Percentiles rank a stretch among this genome's conserved stretches.
These are phyloP conservation scores for Syritta pipiens DNA, from an alignment of 2,888 invertebrate genomes.

Conservation along the genomic window DNA sequence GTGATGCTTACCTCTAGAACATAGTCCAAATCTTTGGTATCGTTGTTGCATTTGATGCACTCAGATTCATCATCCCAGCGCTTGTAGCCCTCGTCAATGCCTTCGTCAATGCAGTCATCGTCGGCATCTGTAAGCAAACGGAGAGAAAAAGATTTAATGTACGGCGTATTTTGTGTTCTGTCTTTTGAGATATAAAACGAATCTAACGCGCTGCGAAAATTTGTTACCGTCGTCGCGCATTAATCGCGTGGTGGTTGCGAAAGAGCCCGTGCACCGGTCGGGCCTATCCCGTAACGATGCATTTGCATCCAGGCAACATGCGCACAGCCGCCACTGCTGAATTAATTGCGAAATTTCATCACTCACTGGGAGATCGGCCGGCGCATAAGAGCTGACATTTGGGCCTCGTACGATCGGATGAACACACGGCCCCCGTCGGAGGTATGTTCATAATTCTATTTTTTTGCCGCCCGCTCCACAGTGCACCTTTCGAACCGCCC, in stretches of 20 bases:
- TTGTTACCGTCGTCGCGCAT: conserved; percentile 64
- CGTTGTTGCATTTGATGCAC: conserved; percentile 76
- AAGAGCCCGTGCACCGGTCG: conserved; percentile 22
- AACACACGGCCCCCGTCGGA: conserved; percentile 16
- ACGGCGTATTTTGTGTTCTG: no score
- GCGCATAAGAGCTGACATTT: conserved; percentile 64
- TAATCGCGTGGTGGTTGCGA: conserved; percentile 51
- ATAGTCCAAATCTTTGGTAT: conserved; percentile 80
- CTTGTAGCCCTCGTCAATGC: conserved; percentile 86
- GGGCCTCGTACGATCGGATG: conserved; percentile 49
- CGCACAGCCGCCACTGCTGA: conserved; percentile 27
- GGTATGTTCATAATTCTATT: conserved; percentile 53
- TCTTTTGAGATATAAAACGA: no score
- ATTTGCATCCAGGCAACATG: conserved; percentile 44
- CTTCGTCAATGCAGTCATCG: conserved; percentile 94
- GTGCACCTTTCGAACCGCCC: no score
- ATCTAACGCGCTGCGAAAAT: conserved; percentile 62
- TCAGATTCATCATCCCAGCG: conserved; percentile 80
- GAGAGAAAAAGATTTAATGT: conserved; percentile 29
- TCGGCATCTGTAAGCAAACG: conserved; percentile 83
- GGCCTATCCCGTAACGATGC: conserved; percentile 55
- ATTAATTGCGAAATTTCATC: conserved; percentile 69
- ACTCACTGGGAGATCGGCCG: conserved; percentile 59
- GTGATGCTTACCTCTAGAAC: conserved; percentile 78
- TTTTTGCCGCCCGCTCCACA: no score